A percentile compares a stretch with the other conserved stretches of the same genome.
phyloP scores from a whole-genome alignment of 2,888 invertebrate species.

The Aporophyla nigra region DNA sequence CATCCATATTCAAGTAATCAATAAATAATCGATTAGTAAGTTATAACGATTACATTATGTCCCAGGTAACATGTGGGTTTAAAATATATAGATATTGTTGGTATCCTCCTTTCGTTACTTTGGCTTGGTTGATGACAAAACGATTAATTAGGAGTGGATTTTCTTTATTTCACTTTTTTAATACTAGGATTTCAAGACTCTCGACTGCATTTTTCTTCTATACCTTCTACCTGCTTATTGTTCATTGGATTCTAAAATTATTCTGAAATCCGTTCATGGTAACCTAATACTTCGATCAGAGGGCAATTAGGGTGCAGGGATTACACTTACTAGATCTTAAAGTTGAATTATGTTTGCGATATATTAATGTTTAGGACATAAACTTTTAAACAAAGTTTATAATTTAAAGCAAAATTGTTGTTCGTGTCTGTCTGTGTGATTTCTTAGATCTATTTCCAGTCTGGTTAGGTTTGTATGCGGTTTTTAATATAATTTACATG shows the following conservation, averaged over 20 bases:
- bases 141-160: neutral
- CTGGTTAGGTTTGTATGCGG: neutral
- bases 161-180: neutral
- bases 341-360: neutral
- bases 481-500: neutral
- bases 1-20: neutral
- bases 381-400: no score
- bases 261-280: neutral
- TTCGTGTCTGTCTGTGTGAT: neutral
- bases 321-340: neutral
- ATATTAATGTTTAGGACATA: neutral
- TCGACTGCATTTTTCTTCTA: neutral
- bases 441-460: neutral
- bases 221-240: neutral
- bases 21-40: conserved; percentile 8
- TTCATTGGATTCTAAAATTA: neutral
- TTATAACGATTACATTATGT: neutral
- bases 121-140: neutral
- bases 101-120: neutral
- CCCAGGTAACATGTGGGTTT: neutral
- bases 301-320: no score
- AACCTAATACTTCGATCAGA: neutral
- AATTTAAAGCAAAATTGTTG: neutral
- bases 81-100: neutral
- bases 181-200: neutral